A percentile compares a stretch with the other conserved stretches of the same genome.
Evolutionary conservation across 1,140 invertebrate species (phyloP).

Genomic region (Solenopsis invicta): DNA sequence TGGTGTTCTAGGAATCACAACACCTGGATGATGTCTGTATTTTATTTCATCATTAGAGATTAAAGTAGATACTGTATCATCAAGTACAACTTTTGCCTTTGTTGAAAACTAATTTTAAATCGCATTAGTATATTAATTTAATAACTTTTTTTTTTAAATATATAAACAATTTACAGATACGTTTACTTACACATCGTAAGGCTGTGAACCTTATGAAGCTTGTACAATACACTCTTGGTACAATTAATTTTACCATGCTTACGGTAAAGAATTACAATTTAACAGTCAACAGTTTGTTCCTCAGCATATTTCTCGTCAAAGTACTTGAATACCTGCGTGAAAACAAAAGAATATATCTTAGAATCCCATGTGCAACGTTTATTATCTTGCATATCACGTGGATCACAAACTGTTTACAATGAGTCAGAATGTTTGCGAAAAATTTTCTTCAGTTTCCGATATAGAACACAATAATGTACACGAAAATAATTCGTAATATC

Average conservation of each 20-base stretch:
- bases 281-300: background rate
- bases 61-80: slow-evolving; percentile 85
- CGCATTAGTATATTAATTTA: background rate
- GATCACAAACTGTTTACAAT: slow-evolving; percentile 11
- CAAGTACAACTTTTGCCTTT: slow-evolving; percentile 86
- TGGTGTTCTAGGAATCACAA: slow-evolving; percentile 85
- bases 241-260: slow-evolving; percentile 20
- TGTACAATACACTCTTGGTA: background rate
- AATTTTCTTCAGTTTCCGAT: background rate
- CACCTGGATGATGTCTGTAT: slow-evolving; percentile 91
- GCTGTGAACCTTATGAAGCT: background rate
- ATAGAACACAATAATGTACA: background rate
- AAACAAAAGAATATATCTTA: slow-evolving; percentile 6
- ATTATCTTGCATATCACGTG: background rate
- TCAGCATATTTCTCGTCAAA: background rate
- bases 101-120: slow-evolving; percentile 72
- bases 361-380: background rate
- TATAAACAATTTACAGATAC: background rate
- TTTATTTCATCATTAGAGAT: slow-evolving; percentile 89
- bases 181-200: slow-evolving; percentile 21
- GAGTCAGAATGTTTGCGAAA: background rate
- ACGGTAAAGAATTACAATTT: background rate
- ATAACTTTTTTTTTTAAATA: background rate
- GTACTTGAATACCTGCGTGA: background rate
- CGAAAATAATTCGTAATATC: background rate